phyloP scores from a whole-genome alignment of 1,140 invertebrate genomes.

The Piezodorus guildinii region DNA sequence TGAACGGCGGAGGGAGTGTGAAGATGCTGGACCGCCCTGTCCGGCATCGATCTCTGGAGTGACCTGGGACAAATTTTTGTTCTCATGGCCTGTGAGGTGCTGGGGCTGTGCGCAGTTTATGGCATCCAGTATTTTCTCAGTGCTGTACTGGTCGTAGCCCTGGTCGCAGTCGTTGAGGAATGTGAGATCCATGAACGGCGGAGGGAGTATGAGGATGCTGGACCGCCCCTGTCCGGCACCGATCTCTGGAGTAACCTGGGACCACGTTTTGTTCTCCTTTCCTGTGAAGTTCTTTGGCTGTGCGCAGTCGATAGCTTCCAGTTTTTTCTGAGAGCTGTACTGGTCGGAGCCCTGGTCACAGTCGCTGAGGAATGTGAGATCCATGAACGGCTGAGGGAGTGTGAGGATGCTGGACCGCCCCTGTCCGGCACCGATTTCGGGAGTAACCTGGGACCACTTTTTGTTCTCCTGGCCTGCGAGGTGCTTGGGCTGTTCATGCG shows the following conservation, averaged over 20 bases:
- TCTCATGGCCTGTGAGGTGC: conserved; percentile 41
- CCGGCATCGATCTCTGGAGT: too few relatives aligned
- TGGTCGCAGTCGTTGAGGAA: conserved; percentile 42
- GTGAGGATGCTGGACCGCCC: too few relatives aligned
- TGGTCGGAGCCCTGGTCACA: conserved; percentile 53
- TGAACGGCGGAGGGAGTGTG: conserved; percentile 28
- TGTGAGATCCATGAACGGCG: conserved; percentile 31
- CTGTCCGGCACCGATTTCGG: too few relatives aligned
- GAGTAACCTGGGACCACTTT: conserved; percentile 56
- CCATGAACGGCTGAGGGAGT: conserved; percentile 29
- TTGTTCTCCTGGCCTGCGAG: conserved; percentile 49
- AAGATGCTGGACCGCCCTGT: too few relatives aligned
- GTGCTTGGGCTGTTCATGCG: conserved; percentile 36
- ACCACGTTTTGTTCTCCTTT: conserved; percentile 69
- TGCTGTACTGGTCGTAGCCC: conserved; percentile 68
- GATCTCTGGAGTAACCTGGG: too few relatives aligned
- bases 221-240: too few relatives aligned
- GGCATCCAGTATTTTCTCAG: conserved; percentile 80
- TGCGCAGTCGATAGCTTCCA: conserved; percentile 65
- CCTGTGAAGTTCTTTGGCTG: conserved; percentile 20
- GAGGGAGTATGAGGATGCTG: conserved; percentile 24
- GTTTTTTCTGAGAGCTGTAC: conserved; percentile 81
- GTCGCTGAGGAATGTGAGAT: conserved; percentile 37
- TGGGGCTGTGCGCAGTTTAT: conserved; percentile 45
- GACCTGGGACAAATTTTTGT: conserved; percentile 68